phyloP scores from a whole-genome alignment of 1,140 invertebrate genomes.

The Drosophila saltans region DNA sequence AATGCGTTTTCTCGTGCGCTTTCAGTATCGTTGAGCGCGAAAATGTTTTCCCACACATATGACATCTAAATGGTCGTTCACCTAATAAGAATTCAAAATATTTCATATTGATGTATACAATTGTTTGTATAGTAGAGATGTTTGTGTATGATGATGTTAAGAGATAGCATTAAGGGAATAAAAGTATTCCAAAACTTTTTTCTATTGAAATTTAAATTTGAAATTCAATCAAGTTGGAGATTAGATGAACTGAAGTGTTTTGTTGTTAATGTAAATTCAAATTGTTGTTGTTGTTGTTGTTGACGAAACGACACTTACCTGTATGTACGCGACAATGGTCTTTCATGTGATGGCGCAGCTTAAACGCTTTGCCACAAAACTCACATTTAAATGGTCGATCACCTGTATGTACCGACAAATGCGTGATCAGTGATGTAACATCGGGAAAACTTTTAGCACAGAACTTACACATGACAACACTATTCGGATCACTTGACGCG shows the following conservation, averaged over 20 bases:
- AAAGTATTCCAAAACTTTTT: too few species aligned
- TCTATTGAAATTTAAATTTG: too few species aligned
- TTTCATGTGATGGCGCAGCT: slow-evolving; percentile 95
- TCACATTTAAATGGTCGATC: slow-evolving; percentile 95
- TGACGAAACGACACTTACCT: slow-evolving; percentile 84
- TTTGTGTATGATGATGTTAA: too few species aligned
- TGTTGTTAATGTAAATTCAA: too few species aligned
- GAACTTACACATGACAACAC: slow-evolving; percentile 93
- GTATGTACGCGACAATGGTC: slow-evolving; percentile 96
- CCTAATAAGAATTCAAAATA: slow-evolving; percentile 81
- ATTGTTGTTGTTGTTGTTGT: too few species aligned
- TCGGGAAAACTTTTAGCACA: slow-evolving; percentile 95
- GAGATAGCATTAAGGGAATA: too few species aligned
- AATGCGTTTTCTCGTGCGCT: slow-evolving; percentile 95
- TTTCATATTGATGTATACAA: too few species aligned
- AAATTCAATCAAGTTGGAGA: too few species aligned
- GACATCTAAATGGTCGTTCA: slow-evolving; percentile 94
- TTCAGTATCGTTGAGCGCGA: slow-evolving; percentile 94
- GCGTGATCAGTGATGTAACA: slow-evolving; percentile 92
- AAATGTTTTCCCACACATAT: slow-evolving; percentile 94
- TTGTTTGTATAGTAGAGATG: too few species aligned
- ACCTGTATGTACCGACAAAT: slow-evolving; percentile 93
- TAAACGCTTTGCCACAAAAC: slow-evolving; percentile 95
- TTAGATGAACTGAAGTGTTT: too few species aligned
- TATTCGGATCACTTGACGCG: slow-evolving; percentile 86